Evolutionary conservation across 2,797 vertebrate genomes (phyloP).

Genomic region (Catharus ustulatus): DNA sequence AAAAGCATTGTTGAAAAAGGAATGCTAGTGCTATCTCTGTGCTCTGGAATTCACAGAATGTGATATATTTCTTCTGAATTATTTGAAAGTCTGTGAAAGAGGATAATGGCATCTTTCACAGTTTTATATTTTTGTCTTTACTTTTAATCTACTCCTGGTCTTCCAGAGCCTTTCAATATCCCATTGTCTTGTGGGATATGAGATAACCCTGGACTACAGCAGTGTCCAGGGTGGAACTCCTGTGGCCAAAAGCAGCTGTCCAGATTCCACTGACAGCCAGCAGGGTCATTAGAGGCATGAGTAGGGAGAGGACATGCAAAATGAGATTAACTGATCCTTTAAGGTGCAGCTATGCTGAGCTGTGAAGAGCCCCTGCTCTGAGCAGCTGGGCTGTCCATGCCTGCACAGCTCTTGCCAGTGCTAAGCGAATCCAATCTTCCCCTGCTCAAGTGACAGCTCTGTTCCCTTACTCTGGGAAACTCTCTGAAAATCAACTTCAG

Average conservation of each 20-base stretch:
- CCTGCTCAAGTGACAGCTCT: not conserved
- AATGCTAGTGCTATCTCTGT: not conserved
- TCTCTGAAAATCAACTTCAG: not conserved
- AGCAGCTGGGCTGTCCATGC: not conserved
- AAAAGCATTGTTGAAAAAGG: not conserved
- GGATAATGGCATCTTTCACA: not conserved
- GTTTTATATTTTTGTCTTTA: not conserved
- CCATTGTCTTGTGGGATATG: not conserved
- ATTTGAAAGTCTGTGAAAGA: not conserved
- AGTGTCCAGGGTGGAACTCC: not conserved
- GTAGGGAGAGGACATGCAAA: not conserved
- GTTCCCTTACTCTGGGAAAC: not conserved
- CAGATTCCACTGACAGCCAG: not conserved
- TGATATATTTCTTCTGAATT: not conserved
- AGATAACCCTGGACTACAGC: not conserved
- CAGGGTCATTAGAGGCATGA: not conserved
- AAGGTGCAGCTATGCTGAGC: fast-evolving
- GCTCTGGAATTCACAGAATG: not conserved
- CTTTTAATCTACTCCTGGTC: not conserved
- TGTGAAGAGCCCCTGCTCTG: not conserved
- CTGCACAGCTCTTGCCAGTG: not conserved
- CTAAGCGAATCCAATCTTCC: not conserved
- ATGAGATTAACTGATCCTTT: not conserved
- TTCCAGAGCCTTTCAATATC: not conserved
- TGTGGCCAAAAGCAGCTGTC: not conserved